Percentiles rank a stretch among this genome's conserved stretches.
Conservation (phyloP, 2,797 vertebrate species). For the Anableps anableps region DNA sequence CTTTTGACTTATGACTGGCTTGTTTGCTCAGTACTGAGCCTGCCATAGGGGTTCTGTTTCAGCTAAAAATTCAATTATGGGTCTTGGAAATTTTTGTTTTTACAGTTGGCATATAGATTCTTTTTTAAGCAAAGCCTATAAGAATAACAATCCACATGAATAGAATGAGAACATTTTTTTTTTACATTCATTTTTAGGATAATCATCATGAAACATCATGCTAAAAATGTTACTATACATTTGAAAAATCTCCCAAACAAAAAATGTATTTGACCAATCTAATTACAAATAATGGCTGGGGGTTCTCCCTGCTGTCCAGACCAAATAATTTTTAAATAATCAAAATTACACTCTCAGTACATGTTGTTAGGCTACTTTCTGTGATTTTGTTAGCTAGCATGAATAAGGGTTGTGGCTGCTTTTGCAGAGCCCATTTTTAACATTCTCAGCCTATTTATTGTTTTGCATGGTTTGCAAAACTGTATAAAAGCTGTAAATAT, state of each 20-base stretch:
- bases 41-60: constrained; percentile 21
- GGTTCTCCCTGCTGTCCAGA: background rate
- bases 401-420: background rate
- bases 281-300: background rate
- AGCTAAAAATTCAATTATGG: constrained; percentile 14
- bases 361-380: background rate
- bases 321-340: background rate
- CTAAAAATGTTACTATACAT: constrained; percentile 19
- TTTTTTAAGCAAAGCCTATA: constrained; percentile 9
- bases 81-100: constrained; percentile 3
- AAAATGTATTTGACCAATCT: constrained; percentile 16
- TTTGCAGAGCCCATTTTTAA: background rate
- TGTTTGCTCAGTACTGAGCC: constrained; percentile 28
- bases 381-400: too few species aligned
- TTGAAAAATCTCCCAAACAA: constrained; percentile 43
- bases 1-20: constrained; percentile 7
- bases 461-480: background rate
- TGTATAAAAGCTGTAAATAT: too few species aligned
- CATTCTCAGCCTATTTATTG: background rate
- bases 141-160: background rate
- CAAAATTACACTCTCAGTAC: background rate
- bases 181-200: constrained; percentile 36
- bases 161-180: background rate
- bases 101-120: background rate
- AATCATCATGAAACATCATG: constrained; percentile 8